Percentiles rank a stretch among this genome's conserved stretches.
phyloP scores from a whole-genome alignment of 2,888 invertebrate species.

The Synanthedon andrenaeformis region DNA sequence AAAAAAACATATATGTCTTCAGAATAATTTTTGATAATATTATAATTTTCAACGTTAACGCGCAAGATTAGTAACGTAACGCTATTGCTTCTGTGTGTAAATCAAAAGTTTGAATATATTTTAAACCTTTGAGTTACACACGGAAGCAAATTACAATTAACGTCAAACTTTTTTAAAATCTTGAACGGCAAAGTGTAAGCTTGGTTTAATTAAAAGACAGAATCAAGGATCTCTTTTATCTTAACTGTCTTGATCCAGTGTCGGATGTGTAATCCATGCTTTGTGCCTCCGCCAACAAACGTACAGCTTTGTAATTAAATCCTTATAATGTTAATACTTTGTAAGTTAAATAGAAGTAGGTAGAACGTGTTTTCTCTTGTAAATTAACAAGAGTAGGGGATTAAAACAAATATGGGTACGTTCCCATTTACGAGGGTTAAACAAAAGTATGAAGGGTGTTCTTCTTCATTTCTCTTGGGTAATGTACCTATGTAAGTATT shows the following conservation, averaged over 20 bases:
- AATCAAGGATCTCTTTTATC: constrained; percentile 11
- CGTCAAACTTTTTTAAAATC: not conserved
- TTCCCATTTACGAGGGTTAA: too few species aligned
- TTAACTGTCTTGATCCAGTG: constrained; percentile 9
- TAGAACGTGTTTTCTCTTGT: not conserved
- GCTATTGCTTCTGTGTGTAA: too few species aligned
- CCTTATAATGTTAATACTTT: not conserved
- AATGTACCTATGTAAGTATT: too few species aligned
- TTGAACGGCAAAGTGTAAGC: constrained; percentile 4
- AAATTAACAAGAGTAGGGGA: too few species aligned
- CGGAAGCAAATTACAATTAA: too few species aligned
- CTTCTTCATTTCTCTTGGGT: not conserved
- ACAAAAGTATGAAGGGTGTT: not conserved
- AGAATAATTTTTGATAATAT: too few species aligned
- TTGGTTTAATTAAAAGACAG: constrained; percentile 12
- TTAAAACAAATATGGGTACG: too few species aligned
- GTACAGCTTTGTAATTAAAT: not conserved
- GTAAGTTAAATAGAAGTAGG: not conserved
- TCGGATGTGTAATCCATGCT: constrained; percentile 7
- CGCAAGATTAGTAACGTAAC: too few species aligned
- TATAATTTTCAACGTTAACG: too few species aligned
- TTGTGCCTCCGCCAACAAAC: constrained; percentile 2
- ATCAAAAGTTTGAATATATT: too few species aligned
- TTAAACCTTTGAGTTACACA: too few species aligned
- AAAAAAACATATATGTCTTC: too few species aligned